Conservation (phyloP, 64 coral and sea anemone species). For the Montipora sp. region DNA sequence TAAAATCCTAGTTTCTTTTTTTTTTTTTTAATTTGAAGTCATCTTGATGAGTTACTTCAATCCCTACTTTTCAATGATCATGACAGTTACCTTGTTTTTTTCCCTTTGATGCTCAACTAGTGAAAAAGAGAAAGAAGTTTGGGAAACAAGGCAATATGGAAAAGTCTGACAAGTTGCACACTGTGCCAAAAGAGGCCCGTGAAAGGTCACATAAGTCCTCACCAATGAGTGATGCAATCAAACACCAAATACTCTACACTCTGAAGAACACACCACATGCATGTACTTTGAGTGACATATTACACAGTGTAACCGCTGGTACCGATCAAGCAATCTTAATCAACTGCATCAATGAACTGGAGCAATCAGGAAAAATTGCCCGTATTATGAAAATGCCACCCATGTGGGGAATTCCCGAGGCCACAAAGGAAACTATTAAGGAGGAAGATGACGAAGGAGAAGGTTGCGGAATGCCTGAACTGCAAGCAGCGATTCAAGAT, state of each 20-base stretch:
- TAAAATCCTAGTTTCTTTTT: no score
- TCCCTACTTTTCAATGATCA: no score
- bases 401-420: conserved; percentile 22
- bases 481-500: background rate
- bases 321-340: background rate
- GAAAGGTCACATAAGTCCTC: background rate
- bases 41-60: no score
- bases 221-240: background rate
- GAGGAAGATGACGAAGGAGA: background rate
- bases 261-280: background rate
- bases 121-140: background rate
- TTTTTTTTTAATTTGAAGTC: no score
- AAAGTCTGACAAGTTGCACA: background rate
- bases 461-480: background rate
- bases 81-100: no score
- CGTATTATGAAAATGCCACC: conserved; percentile 27
- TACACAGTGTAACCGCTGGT: background rate
- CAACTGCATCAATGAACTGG: conserved; percentile 19
- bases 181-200: background rate
- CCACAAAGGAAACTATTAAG: background rate
- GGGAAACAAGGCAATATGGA: background rate
- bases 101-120: background rate
- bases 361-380: background rate
- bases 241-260: background rate
- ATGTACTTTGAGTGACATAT: conserved; percentile 4